A percentile compares a stretch with the other conserved stretches of the same genome.
Evolutionary conservation across 2,113 vertebrate genomes (phyloP).

Genomic region (Phyllostomus discolor): DNA sequence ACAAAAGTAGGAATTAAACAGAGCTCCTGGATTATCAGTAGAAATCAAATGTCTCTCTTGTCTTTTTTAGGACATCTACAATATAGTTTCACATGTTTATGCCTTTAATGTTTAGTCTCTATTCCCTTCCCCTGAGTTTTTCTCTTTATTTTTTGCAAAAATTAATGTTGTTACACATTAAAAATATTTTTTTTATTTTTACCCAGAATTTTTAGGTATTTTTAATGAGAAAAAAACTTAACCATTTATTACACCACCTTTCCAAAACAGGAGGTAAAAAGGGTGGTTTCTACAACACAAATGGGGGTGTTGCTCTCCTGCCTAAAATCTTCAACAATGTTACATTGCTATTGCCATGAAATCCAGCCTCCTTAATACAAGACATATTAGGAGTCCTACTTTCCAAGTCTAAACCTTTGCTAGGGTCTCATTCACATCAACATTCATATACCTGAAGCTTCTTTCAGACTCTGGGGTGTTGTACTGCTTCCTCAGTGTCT

Average conservation of each 20-base stretch:
- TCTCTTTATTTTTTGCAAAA: background rate
- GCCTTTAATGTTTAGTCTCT: background rate
- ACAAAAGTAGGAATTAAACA: background rate
- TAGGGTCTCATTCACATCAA: background rate
- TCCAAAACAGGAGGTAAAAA: background rate
- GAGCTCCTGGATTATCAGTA: background rate
- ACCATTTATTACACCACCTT: background rate
- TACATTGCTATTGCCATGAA: background rate
- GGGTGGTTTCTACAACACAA: background rate
- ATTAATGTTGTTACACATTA: background rate
- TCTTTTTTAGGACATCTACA: background rate
- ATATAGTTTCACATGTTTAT: background rate
- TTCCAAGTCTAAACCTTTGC: background rate
- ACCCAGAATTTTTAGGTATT: background rate
- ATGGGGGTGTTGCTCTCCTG: background rate
- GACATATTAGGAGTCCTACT: background rate
- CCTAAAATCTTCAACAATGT: background rate
- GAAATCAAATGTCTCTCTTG: background rate
- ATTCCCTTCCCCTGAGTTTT: background rate
- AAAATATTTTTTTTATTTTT: background rate
- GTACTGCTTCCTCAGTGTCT: background rate
- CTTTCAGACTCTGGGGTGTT: background rate
- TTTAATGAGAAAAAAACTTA: background rate
- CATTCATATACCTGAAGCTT: background rate
- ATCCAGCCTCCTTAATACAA: background rate